A percentile compares a stretch with the other conserved stretches of the same genome.
Conservation (phyloP, 2,888 invertebrate species). For the Drosophila anceps region DNA sequence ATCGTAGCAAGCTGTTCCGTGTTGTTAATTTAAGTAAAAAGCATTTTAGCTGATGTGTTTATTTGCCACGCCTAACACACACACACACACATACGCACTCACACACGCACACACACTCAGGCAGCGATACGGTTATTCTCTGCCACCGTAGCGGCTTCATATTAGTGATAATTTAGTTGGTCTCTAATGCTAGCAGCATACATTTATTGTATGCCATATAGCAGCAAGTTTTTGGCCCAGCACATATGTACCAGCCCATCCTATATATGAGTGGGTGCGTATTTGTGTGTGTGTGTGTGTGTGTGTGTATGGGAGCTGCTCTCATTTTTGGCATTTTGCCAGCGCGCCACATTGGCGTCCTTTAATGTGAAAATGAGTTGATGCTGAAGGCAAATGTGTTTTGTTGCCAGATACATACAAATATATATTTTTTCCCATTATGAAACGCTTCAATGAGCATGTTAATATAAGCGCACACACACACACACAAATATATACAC, state of each 20-base stretch:
- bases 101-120: constrained; percentile 13
- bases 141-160: constrained; percentile 47
- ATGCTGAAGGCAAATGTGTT: constrained; percentile 67
- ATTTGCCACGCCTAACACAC: constrained; percentile 74
- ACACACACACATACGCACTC: constrained; percentile 18
- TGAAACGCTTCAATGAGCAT: constrained; percentile 76
- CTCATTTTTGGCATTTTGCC: constrained; percentile 76
- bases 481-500: constrained; percentile 18
- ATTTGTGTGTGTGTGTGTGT: constrained; percentile 8
- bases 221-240: constrained; percentile 11
- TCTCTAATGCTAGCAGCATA: constrained; percentile 67
- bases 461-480: constrained; percentile 30
- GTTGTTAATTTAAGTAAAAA: constrained; percentile 80
- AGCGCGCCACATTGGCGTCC: constrained; percentile 78
- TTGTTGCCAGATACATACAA: constrained; percentile 33
- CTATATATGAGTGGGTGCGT: too few species aligned
- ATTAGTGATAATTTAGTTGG: constrained; percentile 81
- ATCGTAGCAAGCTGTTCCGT: constrained; percentile 66
- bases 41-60: constrained; percentile 80
- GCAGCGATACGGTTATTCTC: constrained; percentile 26
- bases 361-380: constrained; percentile 80
- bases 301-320: constrained; percentile 22
- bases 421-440: constrained; percentile 57
- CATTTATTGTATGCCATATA: constrained; percentile 50
- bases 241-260: constrained; percentile 22